Evolutionary conservation across 2,797 vertebrate genomes (phyloP).

Genomic region (Danionella dracula): DNA sequence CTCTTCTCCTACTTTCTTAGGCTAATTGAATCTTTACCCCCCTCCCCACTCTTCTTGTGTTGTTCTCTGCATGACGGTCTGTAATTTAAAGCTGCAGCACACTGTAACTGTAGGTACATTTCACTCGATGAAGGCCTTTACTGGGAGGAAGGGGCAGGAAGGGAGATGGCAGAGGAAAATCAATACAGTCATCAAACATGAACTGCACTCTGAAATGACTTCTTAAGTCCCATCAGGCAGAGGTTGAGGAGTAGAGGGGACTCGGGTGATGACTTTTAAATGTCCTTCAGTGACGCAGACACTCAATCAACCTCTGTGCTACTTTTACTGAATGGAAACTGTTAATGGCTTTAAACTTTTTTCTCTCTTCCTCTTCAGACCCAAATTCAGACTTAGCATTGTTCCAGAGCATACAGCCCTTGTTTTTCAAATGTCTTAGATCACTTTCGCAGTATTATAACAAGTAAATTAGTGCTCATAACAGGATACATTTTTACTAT

Average conservation of each 20-base stretch:
- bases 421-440: too few species aligned
- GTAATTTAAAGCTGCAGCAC: constrained; percentile 7
- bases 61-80: neutral
- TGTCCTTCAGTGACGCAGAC: constrained; percentile 56
- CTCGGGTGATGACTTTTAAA: constrained; percentile 49
- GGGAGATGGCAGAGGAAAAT: constrained; percentile 56
- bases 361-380: too few species aligned
- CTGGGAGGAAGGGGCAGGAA: constrained; percentile 39
- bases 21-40: constrained; percentile 24
- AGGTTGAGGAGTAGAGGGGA: constrained; percentile 26
- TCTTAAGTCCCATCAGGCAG: constrained; percentile 63
- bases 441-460: too few species aligned
- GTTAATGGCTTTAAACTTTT: neutral
- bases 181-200: constrained; percentile 76
- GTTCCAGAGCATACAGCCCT: too few species aligned
- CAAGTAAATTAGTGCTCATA: too few species aligned
- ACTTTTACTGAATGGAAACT: constrained; percentile 10
- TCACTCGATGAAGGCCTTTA: constrained; percentile 48
- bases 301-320: constrained; percentile 50
- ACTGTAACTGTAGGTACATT: constrained; percentile 47
- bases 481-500: too few species aligned
- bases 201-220: constrained; percentile 69
- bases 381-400: too few species aligned
- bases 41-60: neutral
- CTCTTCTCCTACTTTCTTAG: neutral